Percentiles rank a stretch among this genome's conserved stretches.
Evolutionary conservation across 1,140 invertebrate species (phyloP).

Genomic region (Bathynomus jamesi): DNA sequence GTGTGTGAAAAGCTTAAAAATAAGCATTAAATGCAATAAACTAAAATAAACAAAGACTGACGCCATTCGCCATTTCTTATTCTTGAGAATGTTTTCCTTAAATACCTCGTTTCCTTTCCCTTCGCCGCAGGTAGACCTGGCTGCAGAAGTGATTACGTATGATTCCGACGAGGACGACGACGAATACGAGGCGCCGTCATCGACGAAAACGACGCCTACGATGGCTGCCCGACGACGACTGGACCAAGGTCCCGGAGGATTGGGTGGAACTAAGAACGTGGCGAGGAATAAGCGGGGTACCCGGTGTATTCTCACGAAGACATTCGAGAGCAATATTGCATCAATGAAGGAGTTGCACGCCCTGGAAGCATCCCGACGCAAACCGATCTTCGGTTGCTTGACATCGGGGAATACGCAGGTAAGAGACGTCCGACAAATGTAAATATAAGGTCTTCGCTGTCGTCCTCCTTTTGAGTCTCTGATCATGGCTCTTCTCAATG

Average conservation of each 20-base stretch:
- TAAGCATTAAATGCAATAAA: too few species aligned
- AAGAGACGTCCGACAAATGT: neutral
- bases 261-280: slow-evolving; percentile 29
- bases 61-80: too few species aligned
- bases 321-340: slow-evolving; percentile 82
- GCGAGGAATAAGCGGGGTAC: slow-evolving; percentile 42
- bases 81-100: too few species aligned
- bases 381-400: slow-evolving; percentile 34
- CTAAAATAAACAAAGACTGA: too few species aligned
- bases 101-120: too few species aligned
- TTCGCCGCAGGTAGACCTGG: neutral
- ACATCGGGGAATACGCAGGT: slow-evolving; percentile 31
- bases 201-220: neutral
- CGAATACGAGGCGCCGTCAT: neutral
- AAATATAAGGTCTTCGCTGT: neutral
- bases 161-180: neutral
- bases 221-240: neutral
- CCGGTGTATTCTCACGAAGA: slow-evolving; percentile 82
- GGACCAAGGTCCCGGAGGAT: neutral
- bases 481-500: neutral
- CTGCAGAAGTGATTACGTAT: neutral
- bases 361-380: slow-evolving; percentile 52
- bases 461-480: neutral
- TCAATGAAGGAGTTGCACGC: slow-evolving; percentile 80
- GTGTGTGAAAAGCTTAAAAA: too few species aligned